A percentile compares a stretch with the other conserved stretches of the same genome.
These are phyloP conservation scores for Ceratitis capitata DNA, from an alignment of 1,140 invertebrate species.

Conservation along the genomic window DNA sequence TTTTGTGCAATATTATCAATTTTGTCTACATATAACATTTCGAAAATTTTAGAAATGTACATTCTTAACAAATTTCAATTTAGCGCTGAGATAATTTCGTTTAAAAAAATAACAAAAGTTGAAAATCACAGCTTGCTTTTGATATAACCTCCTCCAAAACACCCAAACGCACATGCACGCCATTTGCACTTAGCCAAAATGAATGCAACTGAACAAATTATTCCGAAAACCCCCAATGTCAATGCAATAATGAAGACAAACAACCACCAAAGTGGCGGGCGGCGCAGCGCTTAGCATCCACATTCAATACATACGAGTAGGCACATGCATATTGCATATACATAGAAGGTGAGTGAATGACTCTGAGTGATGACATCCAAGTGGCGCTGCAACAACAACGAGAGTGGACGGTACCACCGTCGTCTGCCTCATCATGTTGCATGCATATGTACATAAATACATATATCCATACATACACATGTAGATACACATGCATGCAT, in stretches of 20 bases:
- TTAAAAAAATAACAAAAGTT: too few species aligned
- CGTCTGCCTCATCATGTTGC: not conserved
- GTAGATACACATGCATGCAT: too few species aligned
- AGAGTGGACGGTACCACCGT: too few species aligned
- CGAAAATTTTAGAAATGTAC: too few species aligned
- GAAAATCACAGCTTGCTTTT: too few species aligned
- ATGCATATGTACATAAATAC: conserved; percentile 5
- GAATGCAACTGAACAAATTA: conserved; percentile 36
- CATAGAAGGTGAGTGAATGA: conserved; percentile 28
- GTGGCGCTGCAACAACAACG: not conserved
- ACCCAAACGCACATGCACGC: not conserved
- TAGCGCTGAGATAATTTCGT: too few species aligned
- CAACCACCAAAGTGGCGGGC: conserved; percentile 28
- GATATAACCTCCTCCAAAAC: too few species aligned
- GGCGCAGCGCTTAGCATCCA: not conserved
- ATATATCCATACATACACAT: not conserved
- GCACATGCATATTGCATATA: too few species aligned
- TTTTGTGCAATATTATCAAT: too few species aligned
- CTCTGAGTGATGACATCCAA: conserved; percentile 32
- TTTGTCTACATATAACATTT: too few species aligned
- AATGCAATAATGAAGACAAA: conserved; percentile 38
- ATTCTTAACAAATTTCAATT: too few species aligned
- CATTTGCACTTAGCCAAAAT: conserved; percentile 29
- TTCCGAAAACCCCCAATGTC: conserved; percentile 33
- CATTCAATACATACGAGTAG: too few species aligned